A percentile compares a stretch with the other conserved stretches of the same genome.
Conservation (phyloP, 2,888 invertebrate genomes). For the Tetragonula carbonaria region DNA sequence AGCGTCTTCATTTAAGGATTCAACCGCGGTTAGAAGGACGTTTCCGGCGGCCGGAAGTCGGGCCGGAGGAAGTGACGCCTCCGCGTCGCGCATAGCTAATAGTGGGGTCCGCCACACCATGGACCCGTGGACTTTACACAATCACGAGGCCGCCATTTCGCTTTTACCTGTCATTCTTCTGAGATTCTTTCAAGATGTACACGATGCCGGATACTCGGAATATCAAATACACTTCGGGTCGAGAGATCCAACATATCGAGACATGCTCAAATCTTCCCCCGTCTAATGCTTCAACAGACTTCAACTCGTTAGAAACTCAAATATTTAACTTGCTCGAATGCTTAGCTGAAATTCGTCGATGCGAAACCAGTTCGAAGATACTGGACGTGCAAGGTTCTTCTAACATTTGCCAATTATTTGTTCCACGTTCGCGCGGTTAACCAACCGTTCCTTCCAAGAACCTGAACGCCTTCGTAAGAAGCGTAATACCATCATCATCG, state of each 20-base stretch:
- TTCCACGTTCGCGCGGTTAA: not conserved
- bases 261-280: not conserved
- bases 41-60: constrained; percentile 81
- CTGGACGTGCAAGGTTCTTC: not conserved
- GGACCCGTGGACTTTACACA: constrained; percentile 45
- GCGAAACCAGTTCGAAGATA: not conserved
- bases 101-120: constrained; percentile 42
- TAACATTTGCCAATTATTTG: not conserved
- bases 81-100: constrained; percentile 79
- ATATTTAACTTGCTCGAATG: not conserved
- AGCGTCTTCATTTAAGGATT: constrained; percentile 79
- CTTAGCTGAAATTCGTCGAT: not conserved
- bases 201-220: constrained; percentile 29
- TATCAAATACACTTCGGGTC: not conserved
- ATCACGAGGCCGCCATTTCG: constrained; percentile 26
- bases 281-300: fast-evolving
- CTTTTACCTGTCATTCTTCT: constrained; percentile 46
- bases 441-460: not conserved
- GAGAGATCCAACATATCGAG: not conserved
- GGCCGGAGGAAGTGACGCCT: constrained; percentile 78
- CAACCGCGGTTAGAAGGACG: constrained; percentile 80
- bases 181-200: constrained; percentile 54
- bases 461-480: not conserved
- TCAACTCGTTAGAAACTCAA: not conserved
- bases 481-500: not conserved